phyloP scores from a whole-genome alignment of 2,888 invertebrate species.

The Cantharis nigra region DNA sequence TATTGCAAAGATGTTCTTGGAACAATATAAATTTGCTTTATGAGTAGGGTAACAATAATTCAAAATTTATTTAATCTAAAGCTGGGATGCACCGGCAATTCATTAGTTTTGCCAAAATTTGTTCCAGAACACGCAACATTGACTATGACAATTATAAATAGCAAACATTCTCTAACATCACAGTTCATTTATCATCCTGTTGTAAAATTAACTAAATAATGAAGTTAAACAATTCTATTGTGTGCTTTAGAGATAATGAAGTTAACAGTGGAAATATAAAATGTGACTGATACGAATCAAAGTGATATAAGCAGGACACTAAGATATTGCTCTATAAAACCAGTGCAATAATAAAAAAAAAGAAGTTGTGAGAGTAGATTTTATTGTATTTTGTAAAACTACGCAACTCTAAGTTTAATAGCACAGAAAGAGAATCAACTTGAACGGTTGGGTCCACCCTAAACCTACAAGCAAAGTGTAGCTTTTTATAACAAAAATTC shows the following conservation, averaged over 20 bases:
- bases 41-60: not conserved
- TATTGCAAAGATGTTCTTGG: not conserved
- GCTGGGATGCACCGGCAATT: not conserved
- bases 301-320: not conserved
- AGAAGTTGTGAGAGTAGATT: not conserved
- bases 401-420: not conserved
- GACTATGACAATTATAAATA: not conserved
- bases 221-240: not conserved
- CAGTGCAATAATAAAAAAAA: not conserved
- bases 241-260: not conserved
- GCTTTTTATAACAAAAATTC: no score
- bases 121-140: not conserved
- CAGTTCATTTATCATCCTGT: not conserved
- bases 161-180: not conserved
- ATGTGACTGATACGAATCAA: not conserved
- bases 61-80: not conserved
- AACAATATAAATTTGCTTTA: not conserved
- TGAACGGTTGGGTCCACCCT: not conserved
- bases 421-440: not conserved
- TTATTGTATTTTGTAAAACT: not conserved
- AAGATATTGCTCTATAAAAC: not conserved
- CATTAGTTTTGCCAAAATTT: not conserved
- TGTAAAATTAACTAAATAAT: not conserved
- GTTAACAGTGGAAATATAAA: not conserved
- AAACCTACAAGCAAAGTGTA: no score